phyloP scores from a whole-genome alignment of 2,113 vertebrate genomes.

The Ascaphus truei region DNA sequence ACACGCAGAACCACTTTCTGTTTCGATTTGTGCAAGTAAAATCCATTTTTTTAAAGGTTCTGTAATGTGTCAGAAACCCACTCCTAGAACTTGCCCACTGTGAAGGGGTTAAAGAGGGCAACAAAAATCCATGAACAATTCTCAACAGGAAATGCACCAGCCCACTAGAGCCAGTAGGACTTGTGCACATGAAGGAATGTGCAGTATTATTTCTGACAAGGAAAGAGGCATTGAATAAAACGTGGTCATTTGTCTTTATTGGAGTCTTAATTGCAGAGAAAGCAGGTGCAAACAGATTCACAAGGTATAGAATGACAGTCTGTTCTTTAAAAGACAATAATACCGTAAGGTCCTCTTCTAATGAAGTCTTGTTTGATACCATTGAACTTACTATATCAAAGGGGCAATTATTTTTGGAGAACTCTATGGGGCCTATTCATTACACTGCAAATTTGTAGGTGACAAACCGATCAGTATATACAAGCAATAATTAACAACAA shows the following conservation, averaged over 20 bases:
- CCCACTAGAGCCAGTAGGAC: conserved; percentile 16
- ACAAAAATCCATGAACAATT: fast-evolving
- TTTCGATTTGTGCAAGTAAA: too few species aligned
- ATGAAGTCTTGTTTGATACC: conserved; percentile 5
- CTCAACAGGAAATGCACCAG: fast-evolving
- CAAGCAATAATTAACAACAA: too few species aligned
- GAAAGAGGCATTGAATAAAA: conserved; percentile 63
- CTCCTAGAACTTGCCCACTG: background rate
- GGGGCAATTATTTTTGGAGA: background rate
- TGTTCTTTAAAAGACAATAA: background rate
- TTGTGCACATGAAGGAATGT: conserved; percentile 46
- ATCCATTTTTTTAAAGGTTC: too few species aligned
- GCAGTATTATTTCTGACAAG: conserved; percentile 55
- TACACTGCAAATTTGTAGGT: background rate
- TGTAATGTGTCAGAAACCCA: too few species aligned
- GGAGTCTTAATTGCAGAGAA: conserved; percentile 67
- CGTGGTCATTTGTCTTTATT: conserved; percentile 74
- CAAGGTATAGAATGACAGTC: background rate
- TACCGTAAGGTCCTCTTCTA: background rate
- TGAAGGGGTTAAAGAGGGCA: background rate
- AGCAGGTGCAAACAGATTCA: conserved; percentile 65
- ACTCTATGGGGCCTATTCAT: background rate
- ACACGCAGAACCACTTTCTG: too few species aligned
- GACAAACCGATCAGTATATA: background rate
- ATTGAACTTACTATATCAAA: background rate